Conservation (phyloP, 2,888 invertebrate species). For the Agrochola lychnidis region DNA sequence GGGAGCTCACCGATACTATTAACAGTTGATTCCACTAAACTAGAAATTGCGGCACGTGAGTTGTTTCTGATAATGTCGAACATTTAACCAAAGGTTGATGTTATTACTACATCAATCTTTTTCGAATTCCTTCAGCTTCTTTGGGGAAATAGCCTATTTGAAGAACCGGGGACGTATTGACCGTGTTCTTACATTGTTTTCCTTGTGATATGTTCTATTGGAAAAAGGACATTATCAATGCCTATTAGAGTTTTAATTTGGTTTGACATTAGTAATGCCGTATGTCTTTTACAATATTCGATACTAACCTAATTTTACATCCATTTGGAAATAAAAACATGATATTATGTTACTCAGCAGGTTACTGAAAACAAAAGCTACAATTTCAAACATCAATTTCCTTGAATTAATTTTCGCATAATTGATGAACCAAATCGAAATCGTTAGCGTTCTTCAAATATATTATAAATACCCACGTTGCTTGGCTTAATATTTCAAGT, state of each 20-base stretch:
- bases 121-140: not conserved
- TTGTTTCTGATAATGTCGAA: not conserved
- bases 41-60: not conserved
- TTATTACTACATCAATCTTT: not conserved
- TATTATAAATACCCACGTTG: not conserved
- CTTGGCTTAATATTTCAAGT: not conserved
- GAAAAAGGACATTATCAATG: not conserved
- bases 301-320: not conserved
- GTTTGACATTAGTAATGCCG: not conserved
- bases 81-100: not conserved
- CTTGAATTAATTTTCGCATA: not conserved
- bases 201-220: not conserved
- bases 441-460: not conserved
- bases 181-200: not conserved
- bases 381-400: not conserved
- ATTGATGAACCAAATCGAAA: not conserved
- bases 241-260: too few species aligned
- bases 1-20: too few species aligned
- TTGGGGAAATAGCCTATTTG: not conserved
- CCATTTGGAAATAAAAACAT: not conserved
- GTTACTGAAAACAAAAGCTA: not conserved
- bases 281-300: not conserved
- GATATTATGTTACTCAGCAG: not conserved
- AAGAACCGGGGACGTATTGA: not conserved
- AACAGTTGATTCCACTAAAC: too few species aligned